Evolutionary conservation across 2,888 invertebrate genomes (phyloP).

Genomic region (Cerceris rybyensis): DNA sequence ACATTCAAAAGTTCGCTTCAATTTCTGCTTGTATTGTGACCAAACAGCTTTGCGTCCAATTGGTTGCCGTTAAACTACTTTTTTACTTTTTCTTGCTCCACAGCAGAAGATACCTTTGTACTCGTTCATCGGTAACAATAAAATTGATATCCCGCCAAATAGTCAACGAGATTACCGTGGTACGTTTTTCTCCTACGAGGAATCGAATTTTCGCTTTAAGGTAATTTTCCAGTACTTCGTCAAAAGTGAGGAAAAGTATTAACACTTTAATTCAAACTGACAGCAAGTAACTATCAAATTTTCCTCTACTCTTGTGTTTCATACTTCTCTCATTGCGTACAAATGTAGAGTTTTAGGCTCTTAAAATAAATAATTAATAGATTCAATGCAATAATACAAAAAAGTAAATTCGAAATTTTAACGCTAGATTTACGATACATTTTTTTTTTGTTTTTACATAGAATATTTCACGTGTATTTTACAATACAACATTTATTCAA

Average conservation of each 20-base stretch:
- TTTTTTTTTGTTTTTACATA: too few relatives aligned
- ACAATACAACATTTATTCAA: too few relatives aligned
- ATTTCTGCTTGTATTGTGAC: not conserved
- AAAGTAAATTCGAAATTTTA: too few relatives aligned
- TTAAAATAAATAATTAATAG: too few relatives aligned
- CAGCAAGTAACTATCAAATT: too few relatives aligned
- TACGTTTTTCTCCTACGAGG: slow-evolving; percentile 64
- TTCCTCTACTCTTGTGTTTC: too few relatives aligned
- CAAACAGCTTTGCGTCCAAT: not conserved
- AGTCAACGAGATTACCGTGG: slow-evolving; percentile 67
- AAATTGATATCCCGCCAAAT: slow-evolving; percentile 66
- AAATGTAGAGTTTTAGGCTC: too few relatives aligned
- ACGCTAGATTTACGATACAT: too few relatives aligned
- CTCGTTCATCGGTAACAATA: slow-evolving; percentile 62
- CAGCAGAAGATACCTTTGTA: slow-evolving; percentile 44
- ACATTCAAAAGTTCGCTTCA: slow-evolving; percentile 11
- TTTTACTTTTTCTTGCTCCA: too few relatives aligned
- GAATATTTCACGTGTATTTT: too few relatives aligned
- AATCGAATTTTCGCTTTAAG: slow-evolving; percentile 65
- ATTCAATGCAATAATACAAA: too few relatives aligned
- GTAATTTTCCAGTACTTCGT: slow-evolving; percentile 44
- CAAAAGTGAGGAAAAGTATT: not conserved
- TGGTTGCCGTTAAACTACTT: not conserved
- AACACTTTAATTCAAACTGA: not conserved
- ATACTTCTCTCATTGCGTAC: too few relatives aligned